phyloP scores from a whole-genome alignment of 23 tunicate genomes.

The Diplosoma virens region DNA sequence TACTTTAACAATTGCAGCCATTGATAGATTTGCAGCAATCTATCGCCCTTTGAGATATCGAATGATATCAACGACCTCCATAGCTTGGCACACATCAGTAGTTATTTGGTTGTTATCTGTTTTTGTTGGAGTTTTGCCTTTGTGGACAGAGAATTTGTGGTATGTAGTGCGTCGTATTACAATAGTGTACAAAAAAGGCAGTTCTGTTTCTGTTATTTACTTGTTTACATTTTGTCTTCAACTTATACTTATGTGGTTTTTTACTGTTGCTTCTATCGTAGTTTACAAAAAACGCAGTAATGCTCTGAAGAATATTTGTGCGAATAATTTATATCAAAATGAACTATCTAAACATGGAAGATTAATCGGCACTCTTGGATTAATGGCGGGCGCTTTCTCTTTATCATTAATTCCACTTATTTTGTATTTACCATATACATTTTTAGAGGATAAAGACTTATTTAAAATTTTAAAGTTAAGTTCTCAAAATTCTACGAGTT shows the following conservation, averaged over 20 bases:
- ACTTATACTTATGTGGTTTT: constrained; percentile 41
- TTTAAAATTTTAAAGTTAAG: too few species aligned
- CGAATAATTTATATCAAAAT: neutral
- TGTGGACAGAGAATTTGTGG: neutral
- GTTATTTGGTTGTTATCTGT: constrained; percentile 11
- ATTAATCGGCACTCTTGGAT: constrained; percentile 50
- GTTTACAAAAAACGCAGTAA: neutral
- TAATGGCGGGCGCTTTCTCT: constrained; percentile 70
- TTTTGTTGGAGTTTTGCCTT: constrained; percentile 26
- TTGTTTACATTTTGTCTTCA: constrained; percentile 30
- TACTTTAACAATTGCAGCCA: constrained; percentile 29
- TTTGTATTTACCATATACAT: too few species aligned
- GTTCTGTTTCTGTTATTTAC: constrained; percentile 10
- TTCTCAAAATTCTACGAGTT: too few species aligned
- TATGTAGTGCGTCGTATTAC: constrained; percentile 30
- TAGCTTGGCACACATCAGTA: neutral
- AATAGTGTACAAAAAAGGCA: constrained; percentile 18
- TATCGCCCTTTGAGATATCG: constrained; percentile 19
- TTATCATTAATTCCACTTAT: constrained; percentile 32
- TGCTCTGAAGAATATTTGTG: neutral
- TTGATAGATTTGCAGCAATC: constrained; percentile 43
- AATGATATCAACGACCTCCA: neutral
- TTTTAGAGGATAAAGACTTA: too few species aligned
- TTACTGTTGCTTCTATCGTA: constrained; percentile 34
- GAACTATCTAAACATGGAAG: constrained; percentile 21